phyloP scores from a whole-genome alignment of 92 coral and sea anemone genomes.

The Actinernus sp. region DNA sequence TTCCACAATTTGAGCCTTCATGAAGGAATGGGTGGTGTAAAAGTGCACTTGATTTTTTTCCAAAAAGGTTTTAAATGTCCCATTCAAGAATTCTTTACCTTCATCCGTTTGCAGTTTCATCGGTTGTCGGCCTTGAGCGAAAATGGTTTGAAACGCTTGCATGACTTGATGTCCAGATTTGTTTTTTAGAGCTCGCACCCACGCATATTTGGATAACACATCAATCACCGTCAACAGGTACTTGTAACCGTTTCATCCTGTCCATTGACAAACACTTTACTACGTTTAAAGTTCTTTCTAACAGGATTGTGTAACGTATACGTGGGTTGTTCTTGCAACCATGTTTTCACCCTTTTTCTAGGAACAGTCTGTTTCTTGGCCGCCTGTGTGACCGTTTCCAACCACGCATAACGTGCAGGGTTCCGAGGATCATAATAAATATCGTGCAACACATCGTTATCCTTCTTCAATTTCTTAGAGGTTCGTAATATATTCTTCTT shows the following conservation, averaged over 20 bases:
- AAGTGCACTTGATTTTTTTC: slow-evolving; percentile 12
- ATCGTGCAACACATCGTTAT: too few relatives aligned
- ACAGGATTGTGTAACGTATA: slow-evolving; percentile 10
- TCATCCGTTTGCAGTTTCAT: slow-evolving; percentile 9
- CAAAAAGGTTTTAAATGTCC: slow-evolving; percentile 11
- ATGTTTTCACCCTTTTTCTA: neutral
- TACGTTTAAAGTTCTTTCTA: neutral
- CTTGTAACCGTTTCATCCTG: neutral
- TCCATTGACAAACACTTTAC: slow-evolving; percentile 2
- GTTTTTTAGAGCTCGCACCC: neutral
- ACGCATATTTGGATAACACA: slow-evolving; percentile 2
- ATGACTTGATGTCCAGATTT: slow-evolving; percentile 1
- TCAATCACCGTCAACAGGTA: slow-evolving; percentile 9
- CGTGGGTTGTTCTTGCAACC: slow-evolving; percentile 2
- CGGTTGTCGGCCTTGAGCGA: slow-evolving; percentile 11
- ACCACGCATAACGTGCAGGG: too few relatives aligned
- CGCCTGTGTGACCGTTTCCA: too few relatives aligned
- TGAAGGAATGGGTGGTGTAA: slow-evolving; percentile 11
- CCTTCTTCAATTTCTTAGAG: too few relatives aligned
- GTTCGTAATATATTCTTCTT: too few relatives aligned
- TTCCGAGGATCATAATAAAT: too few relatives aligned
- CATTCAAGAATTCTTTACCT: slow-evolving; percentile 16
- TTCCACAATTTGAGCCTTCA: slow-evolving; percentile 29
- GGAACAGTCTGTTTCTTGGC: too few relatives aligned
- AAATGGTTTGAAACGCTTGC: slow-evolving; percentile 16